Conservation (phyloP, 1,140 invertebrate genomes). For the Aleiodes sp. region DNA sequence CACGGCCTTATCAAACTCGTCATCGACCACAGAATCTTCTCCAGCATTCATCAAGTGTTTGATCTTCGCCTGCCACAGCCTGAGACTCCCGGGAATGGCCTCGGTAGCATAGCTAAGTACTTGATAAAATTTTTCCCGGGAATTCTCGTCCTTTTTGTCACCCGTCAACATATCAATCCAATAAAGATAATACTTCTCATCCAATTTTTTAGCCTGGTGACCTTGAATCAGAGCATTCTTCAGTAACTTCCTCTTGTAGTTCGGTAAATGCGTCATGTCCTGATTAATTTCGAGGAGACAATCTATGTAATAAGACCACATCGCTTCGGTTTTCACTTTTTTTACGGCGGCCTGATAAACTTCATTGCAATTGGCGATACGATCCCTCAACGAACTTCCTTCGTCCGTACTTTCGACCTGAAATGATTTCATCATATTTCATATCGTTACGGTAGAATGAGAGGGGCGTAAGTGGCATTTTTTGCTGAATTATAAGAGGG, state of each 20-base stretch:
- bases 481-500: no score
- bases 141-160: constrained; percentile 47
- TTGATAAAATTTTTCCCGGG: constrained; percentile 53
- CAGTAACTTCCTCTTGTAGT: constrained; percentile 65
- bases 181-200: constrained; percentile 66
- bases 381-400: constrained; percentile 49
- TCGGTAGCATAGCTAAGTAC: constrained; percentile 62
- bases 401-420: constrained; percentile 42
- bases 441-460: no score
- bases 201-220: constrained; percentile 60
- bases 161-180: constrained; percentile 61
- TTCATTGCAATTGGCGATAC: constrained; percentile 57
- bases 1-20: constrained; percentile 55
- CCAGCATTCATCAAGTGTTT: constrained; percentile 54
- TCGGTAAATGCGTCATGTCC: constrained; percentile 53
- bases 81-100: constrained; percentile 57
- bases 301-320: constrained; percentile 68
- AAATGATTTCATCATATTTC: constrained; percentile 32
- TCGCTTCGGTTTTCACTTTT: constrained; percentile 66
- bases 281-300: constrained; percentile 65
- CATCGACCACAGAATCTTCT: constrained; percentile 50
- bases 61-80: constrained; percentile 64
- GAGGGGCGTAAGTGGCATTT: no score
- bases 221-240: constrained; percentile 61
- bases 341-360: constrained; percentile 67